Evolutionary conservation across 1,140 invertebrate genomes (phyloP).

Genomic region (Tribolium madens): DNA sequence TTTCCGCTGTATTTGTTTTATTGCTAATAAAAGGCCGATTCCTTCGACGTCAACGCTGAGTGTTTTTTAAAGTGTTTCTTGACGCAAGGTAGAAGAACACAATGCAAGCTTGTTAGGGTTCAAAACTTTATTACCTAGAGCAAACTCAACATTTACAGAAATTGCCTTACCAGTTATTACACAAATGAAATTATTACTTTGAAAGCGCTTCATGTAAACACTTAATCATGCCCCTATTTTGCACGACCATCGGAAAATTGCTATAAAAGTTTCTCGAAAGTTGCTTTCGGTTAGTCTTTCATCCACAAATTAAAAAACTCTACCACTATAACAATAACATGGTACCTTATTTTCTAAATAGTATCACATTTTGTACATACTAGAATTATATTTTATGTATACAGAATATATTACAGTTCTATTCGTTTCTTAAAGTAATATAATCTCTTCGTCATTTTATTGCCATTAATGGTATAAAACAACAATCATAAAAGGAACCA

Average conservation of each 20-base stretch:
- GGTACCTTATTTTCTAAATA: conserved; percentile 16
- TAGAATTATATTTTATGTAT: conserved; percentile 34
- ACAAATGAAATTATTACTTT: conserved; percentile 20
- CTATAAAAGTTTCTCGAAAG: conserved; percentile 19
- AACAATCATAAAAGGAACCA: not conserved
- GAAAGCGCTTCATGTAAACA: conserved; percentile 29
- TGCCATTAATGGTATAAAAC: conserved; percentile 11
- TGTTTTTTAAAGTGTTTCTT: conserved; percentile 9
- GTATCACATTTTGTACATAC: conserved; percentile 43
- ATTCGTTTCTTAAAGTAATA: conserved; percentile 2
- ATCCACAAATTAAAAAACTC: conserved; percentile 27
- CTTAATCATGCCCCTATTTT: conserved; percentile 1
- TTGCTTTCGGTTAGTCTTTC: conserved; percentile 21
- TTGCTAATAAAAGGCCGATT: conserved; percentile 24
- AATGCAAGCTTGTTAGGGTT: not conserved
- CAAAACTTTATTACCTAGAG: conserved; percentile 19
- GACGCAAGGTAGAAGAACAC: not conserved
- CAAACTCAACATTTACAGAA: conserved; percentile 32
- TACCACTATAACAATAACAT: conserved; percentile 25
- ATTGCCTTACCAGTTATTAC: conserved; percentile 12
- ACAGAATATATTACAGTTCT: conserved; percentile 6
- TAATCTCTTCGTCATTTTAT: conserved; percentile 8
- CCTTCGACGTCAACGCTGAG: too few relatives aligned
- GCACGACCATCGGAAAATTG: conserved; percentile 9
- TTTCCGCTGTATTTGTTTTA: conserved; percentile 36